Conservation (phyloP, 2,797 vertebrate species). For the Gastrophryne carolinensis region DNA sequence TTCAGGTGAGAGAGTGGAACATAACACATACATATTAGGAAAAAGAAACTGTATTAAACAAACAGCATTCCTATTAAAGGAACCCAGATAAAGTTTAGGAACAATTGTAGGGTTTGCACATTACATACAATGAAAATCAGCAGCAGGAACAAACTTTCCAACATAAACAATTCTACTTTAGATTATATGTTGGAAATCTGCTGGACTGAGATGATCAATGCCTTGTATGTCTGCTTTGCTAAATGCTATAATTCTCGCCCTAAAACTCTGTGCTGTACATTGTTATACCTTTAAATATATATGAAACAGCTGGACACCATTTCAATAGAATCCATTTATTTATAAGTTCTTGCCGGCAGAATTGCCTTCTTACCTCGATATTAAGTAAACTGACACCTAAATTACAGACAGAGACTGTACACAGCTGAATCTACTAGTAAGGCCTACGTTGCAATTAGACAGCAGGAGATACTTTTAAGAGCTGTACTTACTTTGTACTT, state of each 20-base stretch:
- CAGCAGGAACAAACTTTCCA: slow-evolving; percentile 13
- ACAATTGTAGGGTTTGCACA: background rate
- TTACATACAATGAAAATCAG: background rate
- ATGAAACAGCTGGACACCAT: slow-evolving; percentile 36
- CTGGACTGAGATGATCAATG: slow-evolving; percentile 34
- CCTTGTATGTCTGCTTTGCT: background rate
- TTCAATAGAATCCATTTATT: slow-evolving; percentile 13
- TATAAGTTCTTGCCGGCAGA: background rate
- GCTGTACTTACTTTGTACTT: slow-evolving; percentile 40
- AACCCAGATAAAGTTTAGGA: background rate
- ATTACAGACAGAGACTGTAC: slow-evolving; percentile 49
- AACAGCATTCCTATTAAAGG: background rate
- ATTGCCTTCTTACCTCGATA: slow-evolving; percentile 36
- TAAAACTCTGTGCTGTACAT: background rate
- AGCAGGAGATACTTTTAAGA: slow-evolving; percentile 52
- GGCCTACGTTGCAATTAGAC: slow-evolving; percentile 45
- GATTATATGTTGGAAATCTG: slow-evolving; percentile 19
- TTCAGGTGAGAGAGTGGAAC: too few species aligned
- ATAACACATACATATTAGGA: background rate
- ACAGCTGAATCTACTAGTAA: slow-evolving; percentile 43
- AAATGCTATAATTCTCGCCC: slow-evolving; percentile 29
- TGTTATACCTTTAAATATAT: slow-evolving; percentile 35
- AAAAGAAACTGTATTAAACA: background rate
- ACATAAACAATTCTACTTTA: slow-evolving; percentile 16
- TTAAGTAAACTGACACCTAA: slow-evolving; percentile 51